Evolutionary conservation across 2,797 vertebrate genomes (phyloP), one percentile per base, ranked within the genome.

Genomic region (Fistularia tabacaria): DNA sequence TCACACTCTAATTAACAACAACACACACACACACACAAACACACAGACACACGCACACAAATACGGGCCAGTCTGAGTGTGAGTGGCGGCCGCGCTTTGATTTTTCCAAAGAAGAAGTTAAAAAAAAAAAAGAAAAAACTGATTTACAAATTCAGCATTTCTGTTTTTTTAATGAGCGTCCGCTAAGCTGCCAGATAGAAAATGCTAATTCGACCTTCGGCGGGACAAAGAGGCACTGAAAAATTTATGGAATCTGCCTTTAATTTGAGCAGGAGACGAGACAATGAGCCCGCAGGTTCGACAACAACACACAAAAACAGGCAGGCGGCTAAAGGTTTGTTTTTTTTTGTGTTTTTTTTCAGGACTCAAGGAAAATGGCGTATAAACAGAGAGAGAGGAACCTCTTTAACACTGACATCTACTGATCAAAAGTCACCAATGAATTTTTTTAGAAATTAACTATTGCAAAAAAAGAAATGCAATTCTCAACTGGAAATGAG

Each of bases 1-100:
- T 94, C 92, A 95, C 94, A 94, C 93, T 96, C 94, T 94, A 98
- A 96, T 97, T 96, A 91, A 90, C 85, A 87, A 88, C 86, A 87
- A 84, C 85, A 76, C 11, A 78, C 68, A 77, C 66, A 71, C 73
- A 61, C 58, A 76, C 43, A 15, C 42, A 44, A 46, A 51, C 50
- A 51, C 38, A 55, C 42, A 51, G 38, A 49, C n/a, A 25, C 25
- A 25, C 25, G 5, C 25, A 25, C 25, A 25, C 25, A 25, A 25
- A 25, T 25, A 25, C 25, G 5, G 25, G 25, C 25, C 25, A 25
- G 54, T 14, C 14, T 46, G 36, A 10, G 38, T 55, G 39, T 68
- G 42, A 60, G 39, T 43, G 66, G 53, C 68, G 69, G 71, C 76
- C 49, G 69, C 63, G 77, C 79, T 86, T 81, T 86, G 86, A 77